Evolutionary conservation across 2,113 vertebrate species (phyloP).

Genomic region (Menura novaehollandiae): DNA sequence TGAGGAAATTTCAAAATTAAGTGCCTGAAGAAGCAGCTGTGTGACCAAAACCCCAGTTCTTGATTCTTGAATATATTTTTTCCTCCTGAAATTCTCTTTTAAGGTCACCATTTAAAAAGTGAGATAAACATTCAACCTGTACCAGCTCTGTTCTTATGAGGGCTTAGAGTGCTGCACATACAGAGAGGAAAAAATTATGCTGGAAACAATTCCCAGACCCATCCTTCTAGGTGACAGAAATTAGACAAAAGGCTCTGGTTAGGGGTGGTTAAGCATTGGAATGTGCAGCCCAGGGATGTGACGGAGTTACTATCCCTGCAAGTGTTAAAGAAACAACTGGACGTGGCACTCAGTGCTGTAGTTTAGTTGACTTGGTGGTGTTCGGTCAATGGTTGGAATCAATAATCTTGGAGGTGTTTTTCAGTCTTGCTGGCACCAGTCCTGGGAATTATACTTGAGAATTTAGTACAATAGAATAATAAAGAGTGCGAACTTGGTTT

Average conservation of each 20-base stretch:
- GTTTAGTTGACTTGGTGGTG: neutral
- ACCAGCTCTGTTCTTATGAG: neutral
- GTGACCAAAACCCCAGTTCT: neutral
- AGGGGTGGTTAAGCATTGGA: neutral
- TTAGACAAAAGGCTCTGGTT: neutral
- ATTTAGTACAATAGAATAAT: neutral
- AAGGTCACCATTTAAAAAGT: neutral
- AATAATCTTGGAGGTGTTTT: neutral
- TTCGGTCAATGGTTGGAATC: neutral
- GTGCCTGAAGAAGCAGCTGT: neutral
- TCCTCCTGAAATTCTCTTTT: neutral
- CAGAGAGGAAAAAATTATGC: neutral
- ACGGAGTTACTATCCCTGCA: neutral
- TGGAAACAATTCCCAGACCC: neutral
- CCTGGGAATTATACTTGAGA: neutral
- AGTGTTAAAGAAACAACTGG: neutral
- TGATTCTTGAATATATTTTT: neutral
- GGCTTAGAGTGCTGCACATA: neutral
- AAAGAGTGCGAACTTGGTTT: neutral
- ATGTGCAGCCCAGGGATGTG: neutral
- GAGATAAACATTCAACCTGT: neutral
- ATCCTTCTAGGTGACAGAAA: neutral
- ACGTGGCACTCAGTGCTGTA: fast-evolving
- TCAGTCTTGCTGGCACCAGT: neutral
- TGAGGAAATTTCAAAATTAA: neutral